These are phyloP conservation scores for Triplophysa dalaica DNA, from an alignment of 2,113 vertebrate species.

Conservation along the genomic window DNA sequence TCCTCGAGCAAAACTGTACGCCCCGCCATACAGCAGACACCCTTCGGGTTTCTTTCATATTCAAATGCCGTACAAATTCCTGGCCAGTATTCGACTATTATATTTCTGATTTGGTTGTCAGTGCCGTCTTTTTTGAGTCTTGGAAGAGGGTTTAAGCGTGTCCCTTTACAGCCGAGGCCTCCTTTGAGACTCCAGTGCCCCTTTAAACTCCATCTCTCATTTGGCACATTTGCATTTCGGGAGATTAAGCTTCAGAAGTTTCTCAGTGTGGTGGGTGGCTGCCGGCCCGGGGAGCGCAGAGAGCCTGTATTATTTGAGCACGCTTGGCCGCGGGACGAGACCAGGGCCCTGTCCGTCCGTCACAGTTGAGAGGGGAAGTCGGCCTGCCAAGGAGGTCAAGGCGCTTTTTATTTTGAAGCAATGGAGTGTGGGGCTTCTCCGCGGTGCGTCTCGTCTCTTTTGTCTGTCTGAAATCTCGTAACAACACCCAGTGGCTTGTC, in stretches of 20 bases:
- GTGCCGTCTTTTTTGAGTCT: not conserved
- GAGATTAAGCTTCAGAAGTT: constrained; percentile 30
- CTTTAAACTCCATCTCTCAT: constrained; percentile 8
- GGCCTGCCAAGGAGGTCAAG: constrained; percentile 46
- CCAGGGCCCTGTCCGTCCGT: constrained; percentile 35
- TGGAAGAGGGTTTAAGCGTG: constrained; percentile 30
- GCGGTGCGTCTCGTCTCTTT: constrained; percentile 40
- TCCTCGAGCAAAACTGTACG: constrained; percentile 25
- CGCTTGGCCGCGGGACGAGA: constrained; percentile 24
- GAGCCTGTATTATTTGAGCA: constrained; percentile 41
- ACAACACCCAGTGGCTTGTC: constrained; percentile 50
- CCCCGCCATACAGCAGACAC: constrained; percentile 23
- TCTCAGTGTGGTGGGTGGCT: constrained; percentile 24
- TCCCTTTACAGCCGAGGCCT: constrained; percentile 17
- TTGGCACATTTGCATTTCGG: constrained; percentile 36
- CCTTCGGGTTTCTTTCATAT: constrained; percentile 48
- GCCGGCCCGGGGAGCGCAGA: constrained; percentile 20
- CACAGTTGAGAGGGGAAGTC: constrained; percentile 57
- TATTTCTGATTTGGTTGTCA: constrained; percentile 48
- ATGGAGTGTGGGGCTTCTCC: constrained; percentile 50
- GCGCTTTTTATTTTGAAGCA: constrained; percentile 57
- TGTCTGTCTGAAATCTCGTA: constrained; percentile 49
- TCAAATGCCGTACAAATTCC: constrained; percentile 46
- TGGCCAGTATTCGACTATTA: constrained; percentile 38
- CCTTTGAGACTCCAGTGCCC: constrained; percentile 22